Base-by-base conservation (phyloP, 1,140 invertebrate genomes). In the Anoplophora glabripennis region DNA sequence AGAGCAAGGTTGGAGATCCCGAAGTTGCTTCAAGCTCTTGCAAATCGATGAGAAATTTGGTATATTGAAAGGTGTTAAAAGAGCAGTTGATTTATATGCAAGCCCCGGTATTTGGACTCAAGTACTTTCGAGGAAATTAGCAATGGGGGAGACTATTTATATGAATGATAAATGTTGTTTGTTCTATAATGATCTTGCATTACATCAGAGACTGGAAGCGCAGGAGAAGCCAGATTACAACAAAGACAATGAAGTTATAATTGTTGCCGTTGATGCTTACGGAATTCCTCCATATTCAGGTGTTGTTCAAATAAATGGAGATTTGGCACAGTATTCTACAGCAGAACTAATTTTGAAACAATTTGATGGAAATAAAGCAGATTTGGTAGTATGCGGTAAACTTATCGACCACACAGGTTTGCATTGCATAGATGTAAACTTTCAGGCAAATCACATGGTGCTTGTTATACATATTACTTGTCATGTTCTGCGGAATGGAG, bases 51-150 rank as follows among this genome's bases (percentile, higher is more conserved):
- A 96, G 74, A 89, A 96, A 73, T 98, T 96, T 74, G 83, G 93
- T 58, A 90, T 99, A 66, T 90, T 99, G 67, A 77, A 94, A 68
- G 90, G 89, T 89, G 94, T 99, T 0, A 89, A 83, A n/a, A 86
- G 88, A 71, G 96, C 92, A 12, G 97, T 99, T 0, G 98, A 99
- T 79, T 79, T 99, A 21, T 99, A 97, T 80, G 97, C 97, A 1
- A 96, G 96, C 1, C 94, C 94, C 21, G 97, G 97, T 15, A 96
- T 93, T 74, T 99, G 97, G 97, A 97, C 93, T 76, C 97, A 99
- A 79, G 96, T 99, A 37, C 79, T 99, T 46, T 86, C 90, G 1
- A 86, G 88, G 70, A 90, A 87, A 75, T 75, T 98, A 12, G 81
- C 80, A 48, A 75, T 69, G n/a, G 65, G 65, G 12, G 71, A 74